Percentiles rank a stretch among this genome's conserved stretches.
phyloP scores from a whole-genome alignment of 2,797 vertebrate genomes.

The Sebastes vulpes region DNA sequence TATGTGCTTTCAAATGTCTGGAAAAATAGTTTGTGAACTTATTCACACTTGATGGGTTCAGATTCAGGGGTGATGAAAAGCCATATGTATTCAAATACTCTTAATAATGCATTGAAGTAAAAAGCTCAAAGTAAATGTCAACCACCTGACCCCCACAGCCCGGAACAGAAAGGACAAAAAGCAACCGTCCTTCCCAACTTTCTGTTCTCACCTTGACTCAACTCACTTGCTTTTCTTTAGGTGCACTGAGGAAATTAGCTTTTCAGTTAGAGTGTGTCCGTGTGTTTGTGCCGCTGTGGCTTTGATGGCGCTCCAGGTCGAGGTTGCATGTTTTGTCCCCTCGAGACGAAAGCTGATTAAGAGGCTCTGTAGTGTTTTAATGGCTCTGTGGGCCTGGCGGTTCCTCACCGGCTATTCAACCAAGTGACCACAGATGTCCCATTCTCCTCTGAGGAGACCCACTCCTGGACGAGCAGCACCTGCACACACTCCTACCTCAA shows the following conservation, averaged over 20 bases:
- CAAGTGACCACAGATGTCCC: slow-evolving; percentile 14
- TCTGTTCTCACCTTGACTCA: slow-evolving; percentile 27
- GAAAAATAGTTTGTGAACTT: not conserved
- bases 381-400: slow-evolving; percentile 45
- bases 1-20: slow-evolving; percentile 7
- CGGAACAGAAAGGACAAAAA: slow-evolving; percentile 4
- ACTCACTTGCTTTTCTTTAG: slow-evolving; percentile 20
- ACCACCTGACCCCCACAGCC: not conserved
- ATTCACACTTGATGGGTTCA: not conserved
- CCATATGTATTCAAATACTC: slow-evolving; percentile 19
- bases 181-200: slow-evolving; percentile 5
- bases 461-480: slow-evolving; percentile 5
- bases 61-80: not conserved
- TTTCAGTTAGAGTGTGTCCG: not conserved
- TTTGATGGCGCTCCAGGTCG: slow-evolving; percentile 33
- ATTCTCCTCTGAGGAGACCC: slow-evolving; percentile 13
- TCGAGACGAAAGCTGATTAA: slow-evolving; percentile 67
- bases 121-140: slow-evolving; percentile 41
- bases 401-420: slow-evolving; percentile 22
- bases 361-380: slow-evolving; percentile 69
- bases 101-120: slow-evolving; percentile 35
- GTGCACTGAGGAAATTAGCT: slow-evolving; percentile 17
- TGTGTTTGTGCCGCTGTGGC: slow-evolving; percentile 10
- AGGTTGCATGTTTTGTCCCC: slow-evolving; percentile 61
- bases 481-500: not conserved